Conservation (phyloP, 2,888 invertebrate species). For the Ceraclea dissimilis region DNA sequence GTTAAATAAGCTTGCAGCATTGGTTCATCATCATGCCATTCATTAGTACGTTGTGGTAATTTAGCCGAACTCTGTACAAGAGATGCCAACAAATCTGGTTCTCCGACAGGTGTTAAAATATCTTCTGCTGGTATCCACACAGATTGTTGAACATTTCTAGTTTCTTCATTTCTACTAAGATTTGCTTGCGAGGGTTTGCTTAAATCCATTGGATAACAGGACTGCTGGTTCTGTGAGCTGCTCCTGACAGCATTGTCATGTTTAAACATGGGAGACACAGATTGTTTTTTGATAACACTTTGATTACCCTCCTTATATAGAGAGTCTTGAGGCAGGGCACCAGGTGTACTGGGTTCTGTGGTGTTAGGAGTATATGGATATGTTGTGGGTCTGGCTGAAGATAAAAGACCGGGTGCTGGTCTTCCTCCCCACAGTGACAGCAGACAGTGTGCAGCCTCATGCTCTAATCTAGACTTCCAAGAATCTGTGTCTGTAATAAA, state of each 20-base stretch:
- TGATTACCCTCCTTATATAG: background rate
- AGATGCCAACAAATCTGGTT: constrained; percentile 54
- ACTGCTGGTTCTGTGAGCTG: constrained; percentile 6
- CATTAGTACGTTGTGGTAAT: constrained; percentile 48
- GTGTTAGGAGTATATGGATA: constrained; percentile 54
- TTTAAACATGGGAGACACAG: constrained; percentile 4
- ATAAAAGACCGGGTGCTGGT: constrained; percentile 50
- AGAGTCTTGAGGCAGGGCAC: background rate
- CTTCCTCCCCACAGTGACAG: constrained; percentile 62
- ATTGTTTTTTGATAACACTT: constrained; percentile 18
- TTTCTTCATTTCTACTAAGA: constrained; percentile 35
- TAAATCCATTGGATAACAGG: constrained; percentile 36
- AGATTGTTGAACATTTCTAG: constrained; percentile 29
- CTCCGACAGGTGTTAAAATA: constrained; percentile 53
- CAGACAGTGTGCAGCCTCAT: constrained; percentile 78
- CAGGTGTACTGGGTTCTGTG: constrained; percentile 24
- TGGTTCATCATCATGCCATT: constrained; percentile 54
- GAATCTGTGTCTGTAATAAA: constrained; percentile 52
- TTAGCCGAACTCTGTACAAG: constrained; percentile 57
- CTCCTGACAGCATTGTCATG: constrained; percentile 16
- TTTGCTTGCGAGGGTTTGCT: constrained; percentile 49
- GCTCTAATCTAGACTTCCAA: constrained; percentile 66
- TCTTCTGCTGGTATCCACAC: constrained; percentile 39
- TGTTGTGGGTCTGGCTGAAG: constrained; percentile 57
- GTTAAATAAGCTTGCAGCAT: constrained; percentile 67